phyloP scores from a whole-genome alignment of 2,113 vertebrate genomes.

The Paramisgurnus dabryanus region DNA sequence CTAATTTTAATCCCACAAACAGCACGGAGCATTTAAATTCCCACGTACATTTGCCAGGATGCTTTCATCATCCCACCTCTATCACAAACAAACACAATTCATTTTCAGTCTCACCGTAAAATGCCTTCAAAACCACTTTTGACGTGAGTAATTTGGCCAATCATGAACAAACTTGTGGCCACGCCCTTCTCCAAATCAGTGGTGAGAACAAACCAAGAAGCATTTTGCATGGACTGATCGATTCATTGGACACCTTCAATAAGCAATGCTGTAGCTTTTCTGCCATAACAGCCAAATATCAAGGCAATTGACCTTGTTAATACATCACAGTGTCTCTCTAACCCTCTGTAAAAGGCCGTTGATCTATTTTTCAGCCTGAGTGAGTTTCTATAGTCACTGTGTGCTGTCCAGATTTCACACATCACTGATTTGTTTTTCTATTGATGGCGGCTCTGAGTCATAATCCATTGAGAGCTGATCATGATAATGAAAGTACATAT shows the following conservation, averaged over 20 bases:
- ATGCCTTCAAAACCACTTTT: constrained; percentile 49
- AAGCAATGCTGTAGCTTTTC: neutral
- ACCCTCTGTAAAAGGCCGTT: constrained; percentile 33
- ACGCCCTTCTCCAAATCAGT: constrained; percentile 39
- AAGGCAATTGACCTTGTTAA: constrained; percentile 47
- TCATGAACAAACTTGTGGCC: constrained; percentile 17
- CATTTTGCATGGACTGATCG: constrained; percentile 22
- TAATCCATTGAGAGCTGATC: constrained; percentile 23
- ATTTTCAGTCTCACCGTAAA: constrained; percentile 51
- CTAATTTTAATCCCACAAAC: constrained; percentile 50
- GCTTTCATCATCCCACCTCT: constrained; percentile 41
- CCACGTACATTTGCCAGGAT: constrained; percentile 44
- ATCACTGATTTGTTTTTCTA: constrained; percentile 32
- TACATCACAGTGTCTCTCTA: constrained; percentile 29
- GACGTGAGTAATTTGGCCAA: constrained; percentile 32
- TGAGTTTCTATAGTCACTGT: constrained; percentile 39
- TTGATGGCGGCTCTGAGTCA: constrained; percentile 19
- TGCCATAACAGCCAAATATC: constrained; percentile 34
- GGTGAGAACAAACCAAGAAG: constrained; percentile 36
- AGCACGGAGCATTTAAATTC: constrained; percentile 48
- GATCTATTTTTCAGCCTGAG: constrained; percentile 28
- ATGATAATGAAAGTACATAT: neutral
- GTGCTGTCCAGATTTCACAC: constrained; percentile 43
- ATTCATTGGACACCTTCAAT: neutral
- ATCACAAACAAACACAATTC: constrained; percentile 25